These are phyloP conservation scores for Anoura caudifer DNA, from an alignment of 2,113 vertebrate species.

Conservation along the genomic window DNA sequence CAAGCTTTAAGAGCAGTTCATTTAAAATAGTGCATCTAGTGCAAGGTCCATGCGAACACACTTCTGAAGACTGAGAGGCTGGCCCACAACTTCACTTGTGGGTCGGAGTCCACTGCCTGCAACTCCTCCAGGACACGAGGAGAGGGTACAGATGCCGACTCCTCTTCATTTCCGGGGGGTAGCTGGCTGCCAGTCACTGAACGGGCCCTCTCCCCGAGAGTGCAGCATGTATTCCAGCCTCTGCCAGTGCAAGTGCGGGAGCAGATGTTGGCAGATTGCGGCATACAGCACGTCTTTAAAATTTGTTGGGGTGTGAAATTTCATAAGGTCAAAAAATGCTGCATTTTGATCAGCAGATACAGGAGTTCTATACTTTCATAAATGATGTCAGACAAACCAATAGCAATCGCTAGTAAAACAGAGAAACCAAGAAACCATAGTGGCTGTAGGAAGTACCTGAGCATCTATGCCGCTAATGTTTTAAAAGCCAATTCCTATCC, in stretches of 20 bases:
- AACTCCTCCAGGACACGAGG: not conserved
- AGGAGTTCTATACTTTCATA: slow-evolving; percentile 61
- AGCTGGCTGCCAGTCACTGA: slow-evolving; percentile 58
- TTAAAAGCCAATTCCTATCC: not conserved
- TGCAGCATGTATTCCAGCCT: slow-evolving; percentile 58
- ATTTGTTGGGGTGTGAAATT: slow-evolving; percentile 76
- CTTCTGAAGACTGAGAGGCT: not conserved
- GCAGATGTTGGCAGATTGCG: slow-evolving; percentile 78
- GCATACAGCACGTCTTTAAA: slow-evolving; percentile 77
- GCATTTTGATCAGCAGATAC: slow-evolving; percentile 72
- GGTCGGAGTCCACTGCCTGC: not conserved
- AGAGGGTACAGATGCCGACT: slow-evolving; percentile 59
- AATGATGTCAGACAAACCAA: slow-evolving; percentile 67
- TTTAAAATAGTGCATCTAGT: not conserved
- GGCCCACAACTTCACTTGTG: not conserved
- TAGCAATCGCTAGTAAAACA: slow-evolving; percentile 11
- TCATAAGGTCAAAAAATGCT: slow-evolving; percentile 77
- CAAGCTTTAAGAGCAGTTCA: not conserved
- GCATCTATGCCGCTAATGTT: not conserved
- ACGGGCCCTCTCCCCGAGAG: slow-evolving; percentile 37
- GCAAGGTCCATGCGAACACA: not conserved
- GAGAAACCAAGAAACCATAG: not conserved
- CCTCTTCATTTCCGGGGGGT: slow-evolving; percentile 26
- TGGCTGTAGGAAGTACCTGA: not conserved
- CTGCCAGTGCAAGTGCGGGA: slow-evolving; percentile 72